These are phyloP conservation scores for Pseudomugil gertrudae DNA, from an alignment of 2,797 vertebrate species.

Conservation along the genomic window DNA sequence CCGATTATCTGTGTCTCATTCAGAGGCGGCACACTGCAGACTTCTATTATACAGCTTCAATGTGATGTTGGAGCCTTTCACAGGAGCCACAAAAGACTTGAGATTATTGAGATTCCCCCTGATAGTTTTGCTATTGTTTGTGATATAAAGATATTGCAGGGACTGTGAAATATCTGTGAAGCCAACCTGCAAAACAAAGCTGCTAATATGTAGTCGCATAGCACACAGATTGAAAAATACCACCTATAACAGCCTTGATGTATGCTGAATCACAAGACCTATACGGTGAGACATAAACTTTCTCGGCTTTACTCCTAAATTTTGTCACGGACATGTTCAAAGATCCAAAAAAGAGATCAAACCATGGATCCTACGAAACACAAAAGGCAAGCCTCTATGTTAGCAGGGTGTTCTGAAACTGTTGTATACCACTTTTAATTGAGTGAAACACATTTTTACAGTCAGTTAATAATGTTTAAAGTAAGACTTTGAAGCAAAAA, in stretches of 20 bases:
- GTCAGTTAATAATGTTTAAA: constrained; percentile 31
- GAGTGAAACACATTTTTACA: constrained; percentile 28
- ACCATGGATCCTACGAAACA: too few relatives aligned
- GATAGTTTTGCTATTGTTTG: constrained; percentile 62
- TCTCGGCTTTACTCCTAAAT: constrained; percentile 2
- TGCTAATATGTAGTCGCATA: constrained; percentile 42
- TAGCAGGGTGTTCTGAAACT: neutral
- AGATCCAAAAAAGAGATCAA: too few relatives aligned
- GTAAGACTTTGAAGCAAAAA: constrained; percentile 19
- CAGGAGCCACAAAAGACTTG: constrained; percentile 65
- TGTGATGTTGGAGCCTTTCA: constrained; percentile 66
- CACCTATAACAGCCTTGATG: constrained; percentile 28
- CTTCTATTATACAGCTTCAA: constrained; percentile 55
- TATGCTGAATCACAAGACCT: neutral
- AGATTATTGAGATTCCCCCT: constrained; percentile 69
- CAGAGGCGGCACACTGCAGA: constrained; percentile 55
- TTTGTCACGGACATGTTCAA: neutral
- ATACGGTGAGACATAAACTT: neutral
- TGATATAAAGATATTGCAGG: constrained; percentile 65
- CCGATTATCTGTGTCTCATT: constrained; percentile 71
- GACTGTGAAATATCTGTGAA: constrained; percentile 60
- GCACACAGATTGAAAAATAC: constrained; percentile 28
- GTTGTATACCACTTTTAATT: constrained; percentile 1
- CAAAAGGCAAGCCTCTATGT: neutral
- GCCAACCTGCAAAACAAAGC: constrained; percentile 60